Base-by-base conservation (phyloP, 30 jellyfish, hydroid and myxozoan genomes). In the Morbakka virulenta region DNA sequence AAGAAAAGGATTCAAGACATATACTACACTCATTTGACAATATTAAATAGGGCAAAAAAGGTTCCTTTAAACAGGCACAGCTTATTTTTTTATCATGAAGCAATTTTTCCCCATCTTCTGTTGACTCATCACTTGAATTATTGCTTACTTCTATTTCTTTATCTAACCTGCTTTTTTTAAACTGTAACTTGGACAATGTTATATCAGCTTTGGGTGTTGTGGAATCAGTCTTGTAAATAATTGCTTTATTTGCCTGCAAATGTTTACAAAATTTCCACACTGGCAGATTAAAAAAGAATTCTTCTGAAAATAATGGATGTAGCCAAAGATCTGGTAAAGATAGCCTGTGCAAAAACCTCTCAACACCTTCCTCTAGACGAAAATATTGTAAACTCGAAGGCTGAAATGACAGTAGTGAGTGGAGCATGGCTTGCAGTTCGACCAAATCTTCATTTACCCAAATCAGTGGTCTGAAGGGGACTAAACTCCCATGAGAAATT, bases 271-370 rank as follows among this genome's bases (percentile, higher is more conserved):
- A 83, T 22, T 72, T 80, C 95, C 95, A 85, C 25, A 81, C 21
- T 2, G 81, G 72, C 26, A 85, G 87, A 21, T 73, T 82, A 61
- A 67, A 62, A 49, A 92, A 62, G 66, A 69, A 85, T n/a, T 92
- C 95, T 27, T 32, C 67, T n/a, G 93, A 79, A n/a, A 79, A 72
- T 36, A 79, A 26, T 1, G 96, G 89, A 70, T 64, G 96, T 66
- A 92, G 87, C 98, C 98, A 92, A 32, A 92, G 53, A 53, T 87
- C 92, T 2, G 98, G 96, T 67, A 88, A 79, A 9, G 95, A 34
- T 68, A 92, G 52, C 0, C 89, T 34, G 31, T 80, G 92, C 30
- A 92, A 64, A 4, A 92, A 78, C 26, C 70, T 85, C 49, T 92
- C 98, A 67, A 92, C 50, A 24, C 96, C 76, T 23, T 81, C 96